Evolutionary conservation across 2,113 vertebrate species (phyloP).

Genomic region (Hypomesus transpacificus): DNA sequence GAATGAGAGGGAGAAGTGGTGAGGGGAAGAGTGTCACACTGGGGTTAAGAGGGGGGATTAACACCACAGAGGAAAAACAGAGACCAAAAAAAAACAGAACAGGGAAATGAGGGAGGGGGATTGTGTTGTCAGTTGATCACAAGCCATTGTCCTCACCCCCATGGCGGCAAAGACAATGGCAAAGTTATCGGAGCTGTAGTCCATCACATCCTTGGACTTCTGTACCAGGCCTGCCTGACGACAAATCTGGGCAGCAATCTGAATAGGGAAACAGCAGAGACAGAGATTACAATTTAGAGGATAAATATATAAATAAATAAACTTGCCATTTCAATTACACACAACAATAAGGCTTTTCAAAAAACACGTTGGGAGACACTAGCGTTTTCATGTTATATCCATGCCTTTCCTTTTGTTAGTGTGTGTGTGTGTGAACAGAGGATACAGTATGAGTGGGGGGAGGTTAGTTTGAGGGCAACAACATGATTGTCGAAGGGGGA

Average conservation of each 20-base stretch:
- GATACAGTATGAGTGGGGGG: neutral
- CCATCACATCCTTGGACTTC: conserved; percentile 79
- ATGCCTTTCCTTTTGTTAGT: neutral
- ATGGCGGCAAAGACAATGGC: conserved; percentile 82
- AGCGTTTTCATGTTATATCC: neutral
- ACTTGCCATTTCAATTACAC: too few relatives aligned
- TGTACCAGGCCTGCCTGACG: conserved; percentile 78
- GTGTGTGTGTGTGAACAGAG: neutral
- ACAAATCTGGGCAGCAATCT: conserved; percentile 84
- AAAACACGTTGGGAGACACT: neutral
- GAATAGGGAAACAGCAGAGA: conserved; percentile 3
- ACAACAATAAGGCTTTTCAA: neutral
- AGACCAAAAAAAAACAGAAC: conserved; percentile 30
- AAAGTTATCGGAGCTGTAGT: conserved; percentile 79
- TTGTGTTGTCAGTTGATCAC: neutral
- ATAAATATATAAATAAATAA: too few relatives aligned
- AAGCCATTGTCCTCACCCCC: conserved; percentile 65
- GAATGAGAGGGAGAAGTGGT: conserved; percentile 51
- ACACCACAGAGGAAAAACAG: conserved; percentile 7
- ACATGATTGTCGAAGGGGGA: conserved; percentile 19
- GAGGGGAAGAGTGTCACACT: conserved; percentile 42
- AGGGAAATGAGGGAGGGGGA: conserved; percentile 13
- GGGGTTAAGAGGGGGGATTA: conserved; percentile 50
- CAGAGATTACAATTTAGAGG: neutral
- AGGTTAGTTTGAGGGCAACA: conserved; percentile 4